Percentiles rank a stretch among this genome's conserved stretches.
phyloP scores from a whole-genome alignment of 2,797 vertebrate species.

The Urocyon cinereoargenteus region DNA sequence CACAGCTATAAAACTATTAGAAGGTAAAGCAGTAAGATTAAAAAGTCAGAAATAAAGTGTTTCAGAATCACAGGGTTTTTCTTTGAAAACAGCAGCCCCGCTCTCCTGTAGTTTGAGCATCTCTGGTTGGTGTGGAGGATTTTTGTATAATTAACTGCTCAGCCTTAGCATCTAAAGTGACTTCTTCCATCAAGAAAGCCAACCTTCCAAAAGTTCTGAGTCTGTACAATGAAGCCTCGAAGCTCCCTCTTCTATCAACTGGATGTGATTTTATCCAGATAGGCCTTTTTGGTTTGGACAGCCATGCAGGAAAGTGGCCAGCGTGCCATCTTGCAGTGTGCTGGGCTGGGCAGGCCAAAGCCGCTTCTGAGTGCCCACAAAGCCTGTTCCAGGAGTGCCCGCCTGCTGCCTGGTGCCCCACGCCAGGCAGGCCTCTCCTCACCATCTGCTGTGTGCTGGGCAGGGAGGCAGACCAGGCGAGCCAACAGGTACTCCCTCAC shows the following conservation, averaged over 20 bases:
- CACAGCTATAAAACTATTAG: neutral
- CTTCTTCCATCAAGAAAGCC: neutral
- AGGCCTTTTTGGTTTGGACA: conserved; percentile 35
- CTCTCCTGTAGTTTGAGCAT: neutral
- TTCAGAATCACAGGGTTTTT: neutral
- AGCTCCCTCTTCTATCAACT: neutral
- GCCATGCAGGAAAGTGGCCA: conserved; percentile 45
- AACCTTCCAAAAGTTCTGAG: neutral
- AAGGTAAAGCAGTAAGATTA: neutral
- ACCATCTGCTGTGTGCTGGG: conserved; percentile 60
- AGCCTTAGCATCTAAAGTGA: neutral
- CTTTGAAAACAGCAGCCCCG: neutral
- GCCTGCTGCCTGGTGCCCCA: neutral
- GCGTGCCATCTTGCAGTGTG: neutral
- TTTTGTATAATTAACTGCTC: neutral
- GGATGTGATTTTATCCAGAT: neutral
- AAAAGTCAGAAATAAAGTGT: neutral
- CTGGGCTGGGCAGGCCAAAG: neutral
- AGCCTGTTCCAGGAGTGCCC: conserved; percentile 47
- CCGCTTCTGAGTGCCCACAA: neutral
- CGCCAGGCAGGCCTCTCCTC: conserved; percentile 62
- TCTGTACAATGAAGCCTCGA: neutral
- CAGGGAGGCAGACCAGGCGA: neutral
- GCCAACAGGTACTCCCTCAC: neutral
- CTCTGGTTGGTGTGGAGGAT: neutral